Conservation (phyloP, 2,797 vertebrate genomes). For the Babyrousa celebensis region DNA sequence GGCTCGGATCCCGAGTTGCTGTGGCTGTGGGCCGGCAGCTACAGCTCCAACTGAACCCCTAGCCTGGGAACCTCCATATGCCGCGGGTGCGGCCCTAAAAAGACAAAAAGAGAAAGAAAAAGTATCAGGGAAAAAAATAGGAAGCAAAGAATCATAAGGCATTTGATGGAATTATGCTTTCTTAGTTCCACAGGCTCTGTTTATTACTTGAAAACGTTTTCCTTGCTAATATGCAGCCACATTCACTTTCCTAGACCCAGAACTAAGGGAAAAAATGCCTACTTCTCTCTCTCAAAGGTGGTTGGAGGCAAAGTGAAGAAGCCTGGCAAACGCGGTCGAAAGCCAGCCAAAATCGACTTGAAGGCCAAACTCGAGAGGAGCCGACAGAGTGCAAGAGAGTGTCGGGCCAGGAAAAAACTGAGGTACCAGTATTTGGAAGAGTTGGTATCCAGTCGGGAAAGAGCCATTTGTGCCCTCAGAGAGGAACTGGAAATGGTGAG, state of each 20-base stretch:
- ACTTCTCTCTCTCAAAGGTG: conserved; percentile 91
- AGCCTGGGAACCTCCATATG: too few species aligned
- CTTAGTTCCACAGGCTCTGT: conserved; percentile 12
- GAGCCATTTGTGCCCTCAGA: conserved; percentile 97
- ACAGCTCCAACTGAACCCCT: too few species aligned
- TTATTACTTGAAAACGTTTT: conserved; percentile 39
- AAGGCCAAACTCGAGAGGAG: conserved; percentile 99
- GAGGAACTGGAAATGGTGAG: conserved; percentile 99
- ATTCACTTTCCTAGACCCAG: conserved; percentile 32
- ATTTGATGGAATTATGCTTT: conserved; percentile 55
- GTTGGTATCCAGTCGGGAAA: conserved; percentile 97
- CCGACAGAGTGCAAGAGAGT: conserved; percentile 98
- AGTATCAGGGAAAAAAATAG: background rate
- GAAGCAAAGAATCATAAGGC: background rate
- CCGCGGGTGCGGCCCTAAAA: too few species aligned
- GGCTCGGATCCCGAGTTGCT: too few species aligned
- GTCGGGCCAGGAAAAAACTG: conserved; percentile 97
- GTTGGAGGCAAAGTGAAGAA: conserved; percentile 98
- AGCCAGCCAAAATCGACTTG: conserved; percentile 98
- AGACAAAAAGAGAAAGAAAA: background rate
- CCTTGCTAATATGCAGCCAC: background rate
- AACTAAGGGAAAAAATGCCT: conserved; percentile 38
- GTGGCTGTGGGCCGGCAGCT: too few species aligned
- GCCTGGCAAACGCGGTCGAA: conserved; percentile 97
- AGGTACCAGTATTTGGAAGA: conserved; percentile 99